A percentile compares a stretch with the other conserved stretches of the same genome.
phyloP scores from a whole-genome alignment of 2,888 invertebrate species.

The Dioctria rufipes region DNA sequence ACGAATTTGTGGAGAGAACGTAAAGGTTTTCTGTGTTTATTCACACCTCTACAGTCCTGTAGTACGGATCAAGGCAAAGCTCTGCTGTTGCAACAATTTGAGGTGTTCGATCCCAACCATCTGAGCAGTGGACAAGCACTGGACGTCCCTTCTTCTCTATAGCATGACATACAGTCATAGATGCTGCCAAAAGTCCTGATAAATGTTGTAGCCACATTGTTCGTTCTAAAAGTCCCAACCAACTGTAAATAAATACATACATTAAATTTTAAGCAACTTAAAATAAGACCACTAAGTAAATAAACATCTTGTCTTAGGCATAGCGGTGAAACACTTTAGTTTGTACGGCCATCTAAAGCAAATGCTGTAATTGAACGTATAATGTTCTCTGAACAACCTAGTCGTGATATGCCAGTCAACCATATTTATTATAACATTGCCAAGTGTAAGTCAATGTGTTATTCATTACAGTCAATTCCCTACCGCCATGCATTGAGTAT shows the following conservation, averaged over 20 bases:
- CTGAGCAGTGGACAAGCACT: conserved; percentile 97
- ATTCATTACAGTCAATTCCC: too few species aligned
- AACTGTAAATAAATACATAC: conserved; percentile 74
- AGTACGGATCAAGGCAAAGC: conserved; percentile 93
- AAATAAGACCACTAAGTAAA: neutral
- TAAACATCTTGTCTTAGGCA: neutral
- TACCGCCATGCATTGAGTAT: neutral
- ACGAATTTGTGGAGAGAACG: neutral
- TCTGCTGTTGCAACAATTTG: conserved; percentile 96
- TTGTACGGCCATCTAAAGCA: too few species aligned
- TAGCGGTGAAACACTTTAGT: too few species aligned
- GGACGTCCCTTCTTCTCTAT: conserved; percentile 87
- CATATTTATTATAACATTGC: too few species aligned
- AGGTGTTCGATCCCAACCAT: conserved; percentile 99
- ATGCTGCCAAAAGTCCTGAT: conserved; percentile 86
- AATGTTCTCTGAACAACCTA: too few species aligned
- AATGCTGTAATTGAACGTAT: too few species aligned
- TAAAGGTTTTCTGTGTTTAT: neutral
- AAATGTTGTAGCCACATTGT: conserved; percentile 95
- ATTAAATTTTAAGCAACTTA: neutral
- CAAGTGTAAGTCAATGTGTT: too few species aligned
- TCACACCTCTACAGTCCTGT: conserved; percentile 88
- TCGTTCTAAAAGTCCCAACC: conserved; percentile 90
- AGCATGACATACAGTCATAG: conserved; percentile 84
- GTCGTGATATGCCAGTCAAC: too few species aligned